Percentiles rank a stretch among this genome's conserved stretches.
Evolutionary conservation across 1,140 invertebrate genomes (phyloP).

Genomic region (Micrasema minimum): DNA sequence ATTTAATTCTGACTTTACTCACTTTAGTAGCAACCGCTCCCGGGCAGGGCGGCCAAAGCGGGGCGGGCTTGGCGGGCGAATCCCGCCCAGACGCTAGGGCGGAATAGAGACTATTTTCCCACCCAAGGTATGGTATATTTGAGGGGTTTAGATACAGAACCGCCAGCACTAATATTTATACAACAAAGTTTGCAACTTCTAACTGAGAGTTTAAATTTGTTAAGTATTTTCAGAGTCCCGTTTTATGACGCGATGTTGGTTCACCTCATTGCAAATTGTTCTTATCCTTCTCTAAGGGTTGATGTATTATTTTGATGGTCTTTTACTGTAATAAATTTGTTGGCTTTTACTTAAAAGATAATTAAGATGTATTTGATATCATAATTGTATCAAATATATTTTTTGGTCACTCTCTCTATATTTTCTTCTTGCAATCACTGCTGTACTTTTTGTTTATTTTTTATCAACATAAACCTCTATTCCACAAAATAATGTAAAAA

Average conservation of each 20-base stretch:
- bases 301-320: slow-evolving; percentile 25
- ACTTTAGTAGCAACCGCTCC: background rate
- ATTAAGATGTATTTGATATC: too few species aligned
- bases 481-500: too few species aligned
- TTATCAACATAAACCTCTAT: too few species aligned
- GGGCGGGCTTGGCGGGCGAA: background rate
- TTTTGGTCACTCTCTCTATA: too few species aligned
- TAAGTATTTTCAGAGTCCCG: slow-evolving; percentile 48
- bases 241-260: slow-evolving; percentile 47
- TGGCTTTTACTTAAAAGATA: too few species aligned
- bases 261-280: slow-evolving; percentile 52
- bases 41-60: too few species aligned
- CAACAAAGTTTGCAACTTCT: slow-evolving; percentile 52
- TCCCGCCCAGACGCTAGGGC: background rate
- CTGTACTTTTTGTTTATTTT: too few species aligned
- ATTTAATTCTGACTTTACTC: slow-evolving; percentile 30
- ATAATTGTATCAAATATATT: too few species aligned
- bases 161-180: slow-evolving; percentile 50
- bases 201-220: slow-evolving; percentile 50
- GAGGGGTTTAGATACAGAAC: background rate
- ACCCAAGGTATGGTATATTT: background rate
- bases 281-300: slow-evolving; percentile 28
- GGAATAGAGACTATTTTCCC: too few species aligned
- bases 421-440: too few species aligned
- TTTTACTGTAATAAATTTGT: too few species aligned